phyloP scores from a whole-genome alignment of 2,797 vertebrate genomes.

The Pyrocephalus nanus region DNA sequence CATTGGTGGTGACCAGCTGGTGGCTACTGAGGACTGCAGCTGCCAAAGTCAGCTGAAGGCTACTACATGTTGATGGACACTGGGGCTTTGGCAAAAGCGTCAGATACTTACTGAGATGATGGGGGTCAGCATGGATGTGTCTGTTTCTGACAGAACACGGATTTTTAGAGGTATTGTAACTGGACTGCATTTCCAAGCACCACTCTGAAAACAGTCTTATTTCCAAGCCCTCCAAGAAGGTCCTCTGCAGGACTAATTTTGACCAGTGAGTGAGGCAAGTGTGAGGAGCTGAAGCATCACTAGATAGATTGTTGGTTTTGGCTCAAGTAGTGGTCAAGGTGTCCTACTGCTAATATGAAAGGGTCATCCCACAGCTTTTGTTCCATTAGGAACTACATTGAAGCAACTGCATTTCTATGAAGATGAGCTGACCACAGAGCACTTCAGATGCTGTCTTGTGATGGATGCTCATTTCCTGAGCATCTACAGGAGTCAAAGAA shows the following conservation, averaged over 20 bases:
- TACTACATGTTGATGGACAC: accelerated
- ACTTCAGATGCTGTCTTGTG: background rate
- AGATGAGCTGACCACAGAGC: background rate
- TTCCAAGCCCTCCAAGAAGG: background rate
- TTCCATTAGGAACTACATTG: background rate
- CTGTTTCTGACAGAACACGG: background rate
- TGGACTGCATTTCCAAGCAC: background rate
- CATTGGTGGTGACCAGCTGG: background rate
- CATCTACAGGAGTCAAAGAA: background rate
- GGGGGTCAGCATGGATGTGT: background rate
- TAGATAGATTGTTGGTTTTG: background rate
- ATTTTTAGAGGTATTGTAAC: background rate
- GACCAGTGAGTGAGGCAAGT: background rate
- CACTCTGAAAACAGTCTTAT: background rate
- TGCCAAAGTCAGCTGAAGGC: background rate
- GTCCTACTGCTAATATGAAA: background rate
- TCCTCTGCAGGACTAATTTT: background rate
- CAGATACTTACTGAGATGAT: background rate
- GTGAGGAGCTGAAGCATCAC: background rate
- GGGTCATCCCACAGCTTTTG: background rate
- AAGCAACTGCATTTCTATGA: background rate
- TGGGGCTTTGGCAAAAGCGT: background rate
- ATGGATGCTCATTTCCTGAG: background rate
- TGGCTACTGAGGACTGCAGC: background rate
- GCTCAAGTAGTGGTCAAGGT: background rate